phyloP scores from a whole-genome alignment of 2,797 vertebrate species.

The Enteromius mattozi region DNA sequence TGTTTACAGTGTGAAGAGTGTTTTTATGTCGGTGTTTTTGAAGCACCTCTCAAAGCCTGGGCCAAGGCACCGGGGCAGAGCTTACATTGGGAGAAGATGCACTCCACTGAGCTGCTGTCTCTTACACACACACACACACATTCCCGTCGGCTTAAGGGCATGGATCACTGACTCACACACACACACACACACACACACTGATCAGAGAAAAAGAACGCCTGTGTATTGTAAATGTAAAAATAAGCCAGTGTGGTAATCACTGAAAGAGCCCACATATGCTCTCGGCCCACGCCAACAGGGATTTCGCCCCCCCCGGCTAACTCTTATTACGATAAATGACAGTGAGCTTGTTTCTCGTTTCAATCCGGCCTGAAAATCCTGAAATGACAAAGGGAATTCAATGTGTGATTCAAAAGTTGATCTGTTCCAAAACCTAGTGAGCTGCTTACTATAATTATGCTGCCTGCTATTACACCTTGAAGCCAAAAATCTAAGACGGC shows the following conservation, averaged over 20 bases:
- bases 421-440: background rate
- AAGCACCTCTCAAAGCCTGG: constrained; percentile 58
- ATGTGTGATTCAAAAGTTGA: background rate
- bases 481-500: background rate
- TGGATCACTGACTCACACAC: constrained; percentile 3
- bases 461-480: background rate
- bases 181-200: background rate
- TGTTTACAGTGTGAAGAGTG: constrained; percentile 48
- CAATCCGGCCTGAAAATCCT: background rate
- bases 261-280: constrained; percentile 39
- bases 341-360: constrained; percentile 10
- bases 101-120: constrained; percentile 37
- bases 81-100: constrained; percentile 38
- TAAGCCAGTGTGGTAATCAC: constrained; percentile 27
- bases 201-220: constrained; percentile 19
- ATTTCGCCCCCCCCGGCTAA: background rate
- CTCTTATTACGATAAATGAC: constrained; percentile 27
- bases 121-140: constrained; percentile 7
- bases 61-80: constrained; percentile 52
- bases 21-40: constrained; percentile 52
- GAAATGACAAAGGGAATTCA: constrained; percentile 17
- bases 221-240: constrained; percentile 38
- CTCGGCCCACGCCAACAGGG: background rate
- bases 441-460: background rate
- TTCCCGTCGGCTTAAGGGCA: background rate